Base-by-base conservation (phyloP, 2,113 vertebrate genomes). In the Zosterops hypoxanthus region DNA sequence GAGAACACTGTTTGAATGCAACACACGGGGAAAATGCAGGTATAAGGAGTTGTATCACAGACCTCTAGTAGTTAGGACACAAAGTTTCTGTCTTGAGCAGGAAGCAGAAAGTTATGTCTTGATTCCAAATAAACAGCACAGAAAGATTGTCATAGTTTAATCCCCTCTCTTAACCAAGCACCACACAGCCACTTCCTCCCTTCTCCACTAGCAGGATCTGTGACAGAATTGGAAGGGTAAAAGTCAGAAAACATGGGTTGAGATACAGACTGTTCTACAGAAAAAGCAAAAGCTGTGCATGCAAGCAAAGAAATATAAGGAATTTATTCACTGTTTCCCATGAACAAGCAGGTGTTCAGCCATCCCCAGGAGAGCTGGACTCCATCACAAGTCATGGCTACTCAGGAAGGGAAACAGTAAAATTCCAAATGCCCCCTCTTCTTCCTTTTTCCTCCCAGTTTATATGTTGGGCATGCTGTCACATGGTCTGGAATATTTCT, bases 1-100 rank as follows among this genome's bases (percentile, higher is more conserved):
- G 26, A 66, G 44, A 83, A 50, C 13, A 71, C 3, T 0, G 0
- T 34, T 4, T 68, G 52, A 72, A 89, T 25, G 16, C 3, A 8
- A 7, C 22, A 24, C 2, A 10, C 2, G 13, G 10, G 21, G 18
- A 65, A 53, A 57, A 9, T n/a, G 50, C 12, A 56, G 26, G 26
- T 52, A 16, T 25, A 33, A 29, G 15, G 3, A 76, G 16, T 19
- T 5, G 0, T 50, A 82, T 53, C 3, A 0, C 31, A 71, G 28
- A 41, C 22, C 53, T 86, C 50, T 18, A 44, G 31, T 4, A 41
- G 28, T 29, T 71, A 68, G 33, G 41, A 80, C 25, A 42, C 3
- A 3, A 60, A 55, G 12, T 39, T 79, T 77, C 41, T 68, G 28
- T 50, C 25, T 59, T 42, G 13, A 55, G 33, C 6, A 81, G 24